A percentile compares a stretch with the other conserved stretches of the same genome.
These are phyloP conservation scores for Spatulosminthurus flaviceps DNA, from an alignment of 2,888 invertebrate species.

Conservation along the genomic window DNA sequence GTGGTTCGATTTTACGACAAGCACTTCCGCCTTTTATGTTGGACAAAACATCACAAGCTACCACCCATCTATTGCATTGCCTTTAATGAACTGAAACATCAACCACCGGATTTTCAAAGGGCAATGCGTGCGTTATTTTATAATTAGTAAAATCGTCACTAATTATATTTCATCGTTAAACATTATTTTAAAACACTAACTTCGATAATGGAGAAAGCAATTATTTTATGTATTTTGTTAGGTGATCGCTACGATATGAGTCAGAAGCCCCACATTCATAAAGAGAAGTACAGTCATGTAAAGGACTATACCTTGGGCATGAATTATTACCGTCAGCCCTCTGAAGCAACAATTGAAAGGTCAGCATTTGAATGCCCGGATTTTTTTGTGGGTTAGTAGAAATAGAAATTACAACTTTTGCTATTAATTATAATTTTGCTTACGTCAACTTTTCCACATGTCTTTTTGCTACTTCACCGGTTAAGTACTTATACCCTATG, in stretches of 20 bases:
- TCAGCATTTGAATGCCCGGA: conserved; percentile 54
- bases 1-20: conserved; percentile 58
- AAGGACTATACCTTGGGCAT: conserved; percentile 60
- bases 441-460: no score
- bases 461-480: no score
- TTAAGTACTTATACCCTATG: conserved; percentile 2
- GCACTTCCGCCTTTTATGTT: conserved; percentile 58
- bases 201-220: no score
- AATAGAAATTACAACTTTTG: not conserved
- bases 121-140: no score
- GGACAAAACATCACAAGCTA: conserved; percentile 53
- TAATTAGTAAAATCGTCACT: no score
- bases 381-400: conserved; percentile 53
- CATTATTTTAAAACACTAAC: no score
- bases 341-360: conserved; percentile 56
- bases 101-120: conserved; percentile 56
- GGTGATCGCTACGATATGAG: conserved; percentile 46
- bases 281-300: conserved; percentile 49
- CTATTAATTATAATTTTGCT: conserved; percentile 4
- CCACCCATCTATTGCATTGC: conserved; percentile 50
- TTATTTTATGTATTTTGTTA: conserved; percentile 6
- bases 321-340: conserved; percentile 50
- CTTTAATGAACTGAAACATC: conserved; percentile 50
- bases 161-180: no score
- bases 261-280: conserved; percentile 42